Base-by-base conservation (phyloP, 30 jellyfish, hydroid and myxozoan species). In the Nemopilema nomurai region DNA sequence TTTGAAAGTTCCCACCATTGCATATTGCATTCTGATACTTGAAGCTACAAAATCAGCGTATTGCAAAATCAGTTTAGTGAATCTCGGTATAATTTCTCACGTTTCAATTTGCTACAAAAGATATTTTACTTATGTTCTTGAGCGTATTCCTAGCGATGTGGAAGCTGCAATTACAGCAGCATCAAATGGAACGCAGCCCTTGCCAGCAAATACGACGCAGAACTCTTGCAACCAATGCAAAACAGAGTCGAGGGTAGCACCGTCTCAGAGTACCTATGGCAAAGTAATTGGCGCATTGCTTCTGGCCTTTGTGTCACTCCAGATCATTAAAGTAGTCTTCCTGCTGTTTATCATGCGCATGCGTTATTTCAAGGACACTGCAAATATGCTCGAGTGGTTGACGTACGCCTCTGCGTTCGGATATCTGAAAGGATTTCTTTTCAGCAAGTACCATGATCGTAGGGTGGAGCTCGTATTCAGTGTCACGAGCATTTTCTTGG, bases 371-470 rank as follows among this genome's bases (percentile, higher is more conserved):
- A 85, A 50, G 63, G 97, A 90, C 24, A 18, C 77, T 20, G 57
- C 74, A 51, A 90, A 90, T 84, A 7, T 76, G 72, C 62, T 77
- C 26, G 97, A 90, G 62, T 51, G 87, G 83, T 31, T 74, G 24
- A 64, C 86, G 21, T 83, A 76, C 49, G 25, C 80, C 31, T 69
- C 96, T 1, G 79, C 92, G 17, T 17, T 90, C 19, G 80, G 66
- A 3, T 90, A 84, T 64, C 67, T 90, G 82, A 30, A 78, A 9
- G 92, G 93, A 22, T 79, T 71, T 27, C 69, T 67, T 3, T 28
- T 77, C 49, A 32, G 65, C 16, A 70, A 25, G 27, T 51, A 28
- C 29, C 70, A 73, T 24, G 27, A 24, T 28, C 30, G 17, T 18
- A 62, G n/a, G 13, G 33, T 28, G 18, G 84, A 79, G 22, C 89